Percentiles rank a stretch among this genome's conserved stretches.
Evolutionary conservation across 2,113 vertebrate genomes (phyloP).

Genomic region (Morone saxatilis): DNA sequence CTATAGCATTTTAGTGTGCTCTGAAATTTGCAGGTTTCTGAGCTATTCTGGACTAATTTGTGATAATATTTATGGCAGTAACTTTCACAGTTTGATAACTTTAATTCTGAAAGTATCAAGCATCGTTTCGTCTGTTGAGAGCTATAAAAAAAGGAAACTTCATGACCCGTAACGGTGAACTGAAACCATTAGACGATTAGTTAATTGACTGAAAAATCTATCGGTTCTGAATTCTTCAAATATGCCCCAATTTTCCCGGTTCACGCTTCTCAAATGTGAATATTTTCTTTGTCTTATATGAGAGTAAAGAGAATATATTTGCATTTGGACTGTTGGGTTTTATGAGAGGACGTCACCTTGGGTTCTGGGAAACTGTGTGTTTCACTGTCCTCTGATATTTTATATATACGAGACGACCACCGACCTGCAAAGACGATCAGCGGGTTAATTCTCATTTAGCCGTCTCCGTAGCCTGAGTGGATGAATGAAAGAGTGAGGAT

Average conservation of each 20-base stretch:
- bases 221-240: background rate
- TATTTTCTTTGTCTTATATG: background rate
- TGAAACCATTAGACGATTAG: background rate
- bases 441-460: background rate
- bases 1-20: background rate
- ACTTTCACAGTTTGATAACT: background rate
- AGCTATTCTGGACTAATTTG: background rate
- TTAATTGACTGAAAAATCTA: background rate
- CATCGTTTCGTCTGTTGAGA: background rate
- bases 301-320: background rate
- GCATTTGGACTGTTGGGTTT: background rate
- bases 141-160: background rate
- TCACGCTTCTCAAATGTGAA: background rate
- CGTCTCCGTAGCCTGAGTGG: background rate
- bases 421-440: background rate
- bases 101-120: background rate
- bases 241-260: background rate
- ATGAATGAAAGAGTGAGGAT: background rate
- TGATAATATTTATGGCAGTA: background rate
- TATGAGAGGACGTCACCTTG: background rate
- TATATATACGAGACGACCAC: background rate
- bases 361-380: background rate
- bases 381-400: background rate
- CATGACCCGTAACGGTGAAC: background rate
- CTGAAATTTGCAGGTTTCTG: background rate